Conservation (phyloP, 92 coral and sea anemone genomes). For the Micromussa lordhowensis region DNA sequence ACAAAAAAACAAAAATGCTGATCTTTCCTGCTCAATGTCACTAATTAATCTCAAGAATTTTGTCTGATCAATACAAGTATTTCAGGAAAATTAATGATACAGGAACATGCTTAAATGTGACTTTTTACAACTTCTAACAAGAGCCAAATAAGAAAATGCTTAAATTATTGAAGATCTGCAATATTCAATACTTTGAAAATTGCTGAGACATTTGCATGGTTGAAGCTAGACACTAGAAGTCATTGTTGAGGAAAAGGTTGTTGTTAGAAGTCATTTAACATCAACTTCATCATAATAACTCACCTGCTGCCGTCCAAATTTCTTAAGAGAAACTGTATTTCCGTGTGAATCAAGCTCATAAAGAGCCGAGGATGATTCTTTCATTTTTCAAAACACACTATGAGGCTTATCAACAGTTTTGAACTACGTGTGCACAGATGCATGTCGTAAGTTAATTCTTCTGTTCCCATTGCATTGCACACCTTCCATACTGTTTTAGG, state of each 20-base stretch:
- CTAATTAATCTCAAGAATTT: too few relatives aligned
- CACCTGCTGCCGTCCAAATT: conserved; percentile 6
- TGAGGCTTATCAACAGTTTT: background rate
- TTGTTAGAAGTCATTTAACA: background rate
- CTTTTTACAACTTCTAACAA: too few relatives aligned
- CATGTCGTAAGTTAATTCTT: background rate
- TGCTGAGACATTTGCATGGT: background rate
- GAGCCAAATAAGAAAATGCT: background rate
- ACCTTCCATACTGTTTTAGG: background rate
- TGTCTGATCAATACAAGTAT: background rate
- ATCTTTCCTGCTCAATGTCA: background rate
- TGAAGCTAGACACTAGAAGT: background rate
- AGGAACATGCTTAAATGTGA: background rate
- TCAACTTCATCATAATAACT: background rate
- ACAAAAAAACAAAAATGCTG: too few relatives aligned
- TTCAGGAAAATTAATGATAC: background rate
- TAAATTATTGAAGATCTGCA: conserved; percentile 4
- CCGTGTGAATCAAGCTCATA: conserved; percentile 39
- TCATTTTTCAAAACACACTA: conserved; percentile 19
- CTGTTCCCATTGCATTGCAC: background rate
- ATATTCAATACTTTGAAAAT: background rate
- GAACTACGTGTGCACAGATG: background rate
- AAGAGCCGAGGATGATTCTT: conserved; percentile 34
- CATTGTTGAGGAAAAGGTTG: too few relatives aligned
- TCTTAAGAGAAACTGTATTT: conserved; percentile 23